phyloP scores from a whole-genome alignment of 2,888 invertebrate species.

The Eugnorisma glareosa region DNA sequence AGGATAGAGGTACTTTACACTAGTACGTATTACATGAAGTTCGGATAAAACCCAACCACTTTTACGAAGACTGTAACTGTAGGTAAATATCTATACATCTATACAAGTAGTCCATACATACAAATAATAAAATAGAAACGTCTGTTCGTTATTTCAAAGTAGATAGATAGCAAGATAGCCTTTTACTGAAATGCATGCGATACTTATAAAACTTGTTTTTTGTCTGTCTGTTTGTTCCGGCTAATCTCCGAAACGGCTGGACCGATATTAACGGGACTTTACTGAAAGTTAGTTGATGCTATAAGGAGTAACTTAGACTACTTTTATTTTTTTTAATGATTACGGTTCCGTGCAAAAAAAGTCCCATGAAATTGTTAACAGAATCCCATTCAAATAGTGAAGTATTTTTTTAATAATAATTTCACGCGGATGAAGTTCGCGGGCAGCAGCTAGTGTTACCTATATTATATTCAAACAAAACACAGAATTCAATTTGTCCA shows the following conservation, averaged over 20 bases:
- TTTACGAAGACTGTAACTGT: constrained; percentile 26
- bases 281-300: not conserved
- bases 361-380: too few relatives aligned
- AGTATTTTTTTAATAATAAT: not conserved
- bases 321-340: not conserved
- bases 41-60: constrained; percentile 26
- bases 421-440: not conserved
- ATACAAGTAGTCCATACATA: constrained; percentile 31
- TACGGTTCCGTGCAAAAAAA: not conserved
- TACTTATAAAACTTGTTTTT: too few relatives aligned
- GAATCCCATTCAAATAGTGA: not conserved
- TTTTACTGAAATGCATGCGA: not conserved
- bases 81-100: not conserved
- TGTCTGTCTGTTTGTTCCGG: not conserved
- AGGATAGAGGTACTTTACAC: constrained; percentile 21
- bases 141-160: not conserved
- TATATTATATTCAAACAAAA: constrained; percentile 74
- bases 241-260: not conserved
- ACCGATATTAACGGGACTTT: not conserved
- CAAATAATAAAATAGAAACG: not conserved
- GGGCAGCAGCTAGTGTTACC: not conserved
- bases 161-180: too few relatives aligned
- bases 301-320: not conserved
- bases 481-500: constrained; percentile 78
- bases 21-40: constrained; percentile 16